phyloP scores from a whole-genome alignment of 2,113 vertebrate species.

The Calyptomena viridis region DNA sequence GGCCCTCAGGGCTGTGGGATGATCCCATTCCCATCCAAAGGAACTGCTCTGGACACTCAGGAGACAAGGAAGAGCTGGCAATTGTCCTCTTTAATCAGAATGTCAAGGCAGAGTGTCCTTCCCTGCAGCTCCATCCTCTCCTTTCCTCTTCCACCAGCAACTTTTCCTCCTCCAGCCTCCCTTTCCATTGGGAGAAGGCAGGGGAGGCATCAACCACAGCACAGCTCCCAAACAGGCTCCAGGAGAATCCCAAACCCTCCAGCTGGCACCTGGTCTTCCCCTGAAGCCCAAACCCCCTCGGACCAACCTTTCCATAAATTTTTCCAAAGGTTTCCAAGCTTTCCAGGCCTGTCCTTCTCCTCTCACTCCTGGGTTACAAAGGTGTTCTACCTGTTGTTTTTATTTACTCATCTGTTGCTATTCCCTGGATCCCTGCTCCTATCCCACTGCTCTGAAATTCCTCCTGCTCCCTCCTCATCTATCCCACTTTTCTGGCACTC shows the following conservation, averaged over 20 bases:
- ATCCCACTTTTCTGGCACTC: background rate
- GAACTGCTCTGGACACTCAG: background rate
- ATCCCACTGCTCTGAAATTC: background rate
- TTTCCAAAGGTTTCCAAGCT: too few relatives aligned
- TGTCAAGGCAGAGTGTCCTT: background rate
- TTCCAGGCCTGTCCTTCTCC: too few relatives aligned
- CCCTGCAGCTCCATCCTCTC: background rate
- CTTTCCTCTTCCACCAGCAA: background rate
- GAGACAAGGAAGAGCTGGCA: background rate
- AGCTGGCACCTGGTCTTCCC: too few relatives aligned
- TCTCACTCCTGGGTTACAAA: too few relatives aligned
- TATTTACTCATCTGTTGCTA: too few relatives aligned
- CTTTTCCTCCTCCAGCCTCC: background rate
- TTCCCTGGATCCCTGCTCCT: too few relatives aligned
- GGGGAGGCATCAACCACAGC: background rate
- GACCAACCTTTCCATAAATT: too few relatives aligned
- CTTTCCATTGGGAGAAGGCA: background rate
- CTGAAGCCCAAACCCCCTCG: too few relatives aligned
- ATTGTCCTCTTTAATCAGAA: background rate
- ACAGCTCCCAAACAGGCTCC: background rate
- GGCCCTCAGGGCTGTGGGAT: background rate
- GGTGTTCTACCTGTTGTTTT: too few relatives aligned
- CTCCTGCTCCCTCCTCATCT: background rate
- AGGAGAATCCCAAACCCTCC: background rate
- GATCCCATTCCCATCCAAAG: background rate